Conservation (phyloP, 2,888 invertebrate species). For the Dermolepida albohirtum region DNA sequence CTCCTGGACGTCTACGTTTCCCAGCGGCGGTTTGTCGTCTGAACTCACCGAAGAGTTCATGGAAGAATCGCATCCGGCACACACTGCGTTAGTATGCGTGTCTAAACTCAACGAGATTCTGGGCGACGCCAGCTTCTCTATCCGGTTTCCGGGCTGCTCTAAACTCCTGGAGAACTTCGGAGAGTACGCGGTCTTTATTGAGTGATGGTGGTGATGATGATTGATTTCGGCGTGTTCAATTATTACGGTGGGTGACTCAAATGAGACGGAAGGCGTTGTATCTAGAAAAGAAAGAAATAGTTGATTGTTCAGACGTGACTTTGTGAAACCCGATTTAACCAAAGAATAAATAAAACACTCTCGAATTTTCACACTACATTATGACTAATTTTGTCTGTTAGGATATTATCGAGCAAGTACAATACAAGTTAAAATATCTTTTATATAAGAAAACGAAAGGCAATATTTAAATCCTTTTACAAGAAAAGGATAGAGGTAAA, state of each 20-base stretch:
- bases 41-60: conserved; percentile 37
- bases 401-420: too few species aligned
- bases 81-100: conserved; percentile 39
- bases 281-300: conserved; percentile 19
- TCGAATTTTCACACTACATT: too few species aligned
- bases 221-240: conserved; percentile 47
- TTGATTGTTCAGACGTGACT: too few species aligned
- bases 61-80: conserved; percentile 35
- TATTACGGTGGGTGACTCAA: conserved; percentile 49
- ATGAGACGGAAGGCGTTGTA: conserved; percentile 46
- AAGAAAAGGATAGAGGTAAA: too few species aligned
- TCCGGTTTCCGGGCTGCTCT: conserved; percentile 56
- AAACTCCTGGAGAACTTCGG: conserved; percentile 61
- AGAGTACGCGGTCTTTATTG: conserved; percentile 31
- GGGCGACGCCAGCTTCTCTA: conserved; percentile 55
- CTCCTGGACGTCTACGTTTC: conserved; percentile 48
- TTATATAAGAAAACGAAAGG: too few species aligned
- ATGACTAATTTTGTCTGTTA: too few species aligned
- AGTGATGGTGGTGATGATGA: conserved; percentile 38
- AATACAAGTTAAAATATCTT: too few species aligned
- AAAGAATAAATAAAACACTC: too few species aligned
- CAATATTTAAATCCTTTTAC: too few species aligned
- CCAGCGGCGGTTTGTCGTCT: conserved; percentile 48
- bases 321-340: neutral
- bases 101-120: conserved; percentile 61